These are phyloP conservation scores for Gobio gobio DNA, from an alignment of 2,113 vertebrate genomes.

Conservation along the genomic window DNA sequence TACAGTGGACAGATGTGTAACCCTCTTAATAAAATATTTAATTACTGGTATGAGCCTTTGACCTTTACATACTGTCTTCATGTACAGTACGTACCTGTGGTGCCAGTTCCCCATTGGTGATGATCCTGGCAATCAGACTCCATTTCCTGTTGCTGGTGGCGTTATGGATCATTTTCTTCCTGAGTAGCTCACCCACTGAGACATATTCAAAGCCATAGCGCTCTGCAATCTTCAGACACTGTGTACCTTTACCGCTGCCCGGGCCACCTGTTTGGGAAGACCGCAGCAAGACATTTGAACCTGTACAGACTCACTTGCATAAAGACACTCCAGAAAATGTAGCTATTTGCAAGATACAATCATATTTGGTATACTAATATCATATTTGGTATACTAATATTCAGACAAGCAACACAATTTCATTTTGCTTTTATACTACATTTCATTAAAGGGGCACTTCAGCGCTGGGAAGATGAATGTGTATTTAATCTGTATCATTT, in stretches of 20 bases:
- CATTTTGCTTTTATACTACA: neutral
- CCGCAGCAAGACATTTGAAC: constrained; percentile 32
- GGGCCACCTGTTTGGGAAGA: constrained; percentile 84
- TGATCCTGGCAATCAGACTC: constrained; percentile 98
- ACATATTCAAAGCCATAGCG: constrained; percentile 95
- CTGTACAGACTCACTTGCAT: neutral
- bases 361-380: neutral
- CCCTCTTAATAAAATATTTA: neutral
- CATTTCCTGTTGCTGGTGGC: constrained; percentile 97
- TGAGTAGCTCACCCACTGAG: constrained; percentile 93
- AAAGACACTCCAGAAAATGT: neutral
- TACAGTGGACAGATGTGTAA: no score
- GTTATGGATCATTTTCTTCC: constrained; percentile 96
- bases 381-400: neutral
- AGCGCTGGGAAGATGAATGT: no score
- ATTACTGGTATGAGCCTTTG: neutral
- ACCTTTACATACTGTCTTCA: neutral
- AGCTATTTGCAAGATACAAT: neutral
- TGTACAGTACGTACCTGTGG: constrained; percentile 84
- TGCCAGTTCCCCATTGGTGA: constrained; percentile 96
- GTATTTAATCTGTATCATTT: no score
- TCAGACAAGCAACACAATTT: neutral
- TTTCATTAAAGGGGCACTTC: neutral
- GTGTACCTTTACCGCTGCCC: constrained; percentile 97
- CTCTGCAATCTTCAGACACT: constrained; percentile 96